These are phyloP conservation scores for Hipposideros armiger DNA, from an alignment of 2,113 vertebrate species.

Conservation along the genomic window DNA sequence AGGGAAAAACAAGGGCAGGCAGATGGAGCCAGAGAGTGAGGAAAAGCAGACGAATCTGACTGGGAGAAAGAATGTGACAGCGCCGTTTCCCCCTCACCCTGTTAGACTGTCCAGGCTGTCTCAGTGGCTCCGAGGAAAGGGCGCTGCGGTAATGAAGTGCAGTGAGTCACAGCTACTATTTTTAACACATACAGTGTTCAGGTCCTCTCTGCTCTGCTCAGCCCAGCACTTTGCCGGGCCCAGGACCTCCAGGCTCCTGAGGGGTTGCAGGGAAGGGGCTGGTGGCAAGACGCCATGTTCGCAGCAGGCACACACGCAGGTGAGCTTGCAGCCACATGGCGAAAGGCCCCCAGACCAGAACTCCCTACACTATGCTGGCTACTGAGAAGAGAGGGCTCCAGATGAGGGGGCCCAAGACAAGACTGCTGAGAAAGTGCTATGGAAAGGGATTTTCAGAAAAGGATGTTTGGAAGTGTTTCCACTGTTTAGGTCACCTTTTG, in stretches of 20 bases:
- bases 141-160: background rate
- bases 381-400: background rate
- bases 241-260: background rate
- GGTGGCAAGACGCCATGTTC: rapidly evolving
- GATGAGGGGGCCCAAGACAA: background rate
- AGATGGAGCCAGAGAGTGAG: background rate
- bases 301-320: rapidly evolving
- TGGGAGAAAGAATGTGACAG: background rate
- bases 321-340: background rate
- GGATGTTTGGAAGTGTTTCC: background rate
- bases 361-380: background rate
- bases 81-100: background rate
- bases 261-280: background rate
- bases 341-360: background rate
- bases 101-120: background rate
- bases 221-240: background rate
- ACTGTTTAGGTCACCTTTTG: conserved; percentile 31
- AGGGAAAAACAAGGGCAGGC: background rate
- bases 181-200: too few relatives aligned
- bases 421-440: background rate
- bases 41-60: background rate
- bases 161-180: background rate
- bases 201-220: background rate
- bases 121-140: background rate
- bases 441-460: background rate